Base-by-base conservation (phyloP, 2,113 vertebrate genomes). In the Hylia prasina region DNA sequence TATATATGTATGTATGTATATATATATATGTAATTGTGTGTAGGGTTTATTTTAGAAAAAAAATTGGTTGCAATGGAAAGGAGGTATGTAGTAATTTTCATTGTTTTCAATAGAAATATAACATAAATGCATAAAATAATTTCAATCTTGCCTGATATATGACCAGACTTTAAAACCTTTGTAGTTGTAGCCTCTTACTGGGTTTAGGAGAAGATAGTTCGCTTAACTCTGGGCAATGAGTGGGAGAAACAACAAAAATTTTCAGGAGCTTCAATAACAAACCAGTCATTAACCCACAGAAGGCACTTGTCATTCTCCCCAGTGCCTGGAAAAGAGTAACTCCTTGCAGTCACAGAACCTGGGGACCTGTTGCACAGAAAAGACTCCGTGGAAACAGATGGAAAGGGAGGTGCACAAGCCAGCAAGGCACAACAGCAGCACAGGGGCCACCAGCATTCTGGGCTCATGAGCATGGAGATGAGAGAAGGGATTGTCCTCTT, bases 1-100 rank as follows among this genome's bases (percentile, higher is more conserved):
- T 33, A 6, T 76, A 1, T 44, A 6, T 33, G 6, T 77, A 7
- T 68, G 3, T 19, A 5, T 19, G 3, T 25, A 1, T 47, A 6
- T 58, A 4, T 30, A 19, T 30, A 22, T 27, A 17, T 40, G 13
- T 28, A 45, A 21, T 18, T 40, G 7, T 42, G 2, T 30, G 9
- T 25, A 50, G 4, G 12, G 11, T 51, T 77, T 60, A 42, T 77
- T 68, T 60, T 19, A 50, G 15, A 44, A 73, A 18, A 39, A 39
- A 39, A 37, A 0, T 19, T 58, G 4, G 4, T 39, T 65, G 12
- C 37, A 51, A 25, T 25, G 9, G 24, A 45, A 60, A 45, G 13
- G 33, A 89, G 16, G 5, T 39, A 39, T n/a, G 50, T 27, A 37
- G 15, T 44, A 1, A 24, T 73, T 65, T 39, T 58, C 7, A 20